Evolutionary conservation across 1,140 invertebrate genomes (phyloP).

Genomic region (Diorhabda carinulata): DNA sequence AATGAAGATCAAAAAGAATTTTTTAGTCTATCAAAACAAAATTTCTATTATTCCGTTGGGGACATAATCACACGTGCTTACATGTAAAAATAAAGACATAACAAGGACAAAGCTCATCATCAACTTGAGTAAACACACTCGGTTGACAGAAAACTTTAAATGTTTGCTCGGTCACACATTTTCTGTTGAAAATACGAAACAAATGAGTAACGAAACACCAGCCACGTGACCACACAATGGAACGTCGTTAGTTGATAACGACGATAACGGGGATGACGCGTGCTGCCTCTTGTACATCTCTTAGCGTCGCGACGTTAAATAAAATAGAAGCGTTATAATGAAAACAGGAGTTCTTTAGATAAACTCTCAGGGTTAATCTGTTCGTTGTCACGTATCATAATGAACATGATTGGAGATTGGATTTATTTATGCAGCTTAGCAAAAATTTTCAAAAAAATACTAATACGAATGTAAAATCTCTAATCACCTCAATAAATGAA

Average conservation of each 20-base stretch:
- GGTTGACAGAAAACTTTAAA: constrained; percentile 6
- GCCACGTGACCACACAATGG: constrained; percentile 18
- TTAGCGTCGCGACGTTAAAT: constrained; percentile 10
- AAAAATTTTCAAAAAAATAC: too few species aligned
- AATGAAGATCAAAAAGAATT: too few species aligned
- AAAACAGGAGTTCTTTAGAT: constrained; percentile 4
- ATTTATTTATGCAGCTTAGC: too few species aligned
- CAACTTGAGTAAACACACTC: neutral
- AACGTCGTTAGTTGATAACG: constrained; percentile 10
- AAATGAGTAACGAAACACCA: constrained; percentile 21
- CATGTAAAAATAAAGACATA: too few species aligned
- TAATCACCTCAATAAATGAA: too few species aligned
- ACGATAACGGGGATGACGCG: constrained; percentile 16
- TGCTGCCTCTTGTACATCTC: constrained; percentile 15
- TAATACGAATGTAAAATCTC: too few species aligned
- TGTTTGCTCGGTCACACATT: constrained; percentile 16
- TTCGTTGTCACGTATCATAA: neutral
- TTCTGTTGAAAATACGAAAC: constrained; percentile 15
- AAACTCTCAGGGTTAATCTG: neutral
- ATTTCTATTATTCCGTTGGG: too few species aligned
- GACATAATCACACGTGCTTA: too few species aligned
- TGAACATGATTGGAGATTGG: too few species aligned
- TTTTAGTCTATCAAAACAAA: too few species aligned
- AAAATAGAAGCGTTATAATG: constrained; percentile 21
- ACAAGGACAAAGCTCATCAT: constrained; percentile 9